A percentile compares a stretch with the other conserved stretches of the same genome.
Conservation (phyloP, 2,888 invertebrate species). For the Anagyrus pseudococci region DNA sequence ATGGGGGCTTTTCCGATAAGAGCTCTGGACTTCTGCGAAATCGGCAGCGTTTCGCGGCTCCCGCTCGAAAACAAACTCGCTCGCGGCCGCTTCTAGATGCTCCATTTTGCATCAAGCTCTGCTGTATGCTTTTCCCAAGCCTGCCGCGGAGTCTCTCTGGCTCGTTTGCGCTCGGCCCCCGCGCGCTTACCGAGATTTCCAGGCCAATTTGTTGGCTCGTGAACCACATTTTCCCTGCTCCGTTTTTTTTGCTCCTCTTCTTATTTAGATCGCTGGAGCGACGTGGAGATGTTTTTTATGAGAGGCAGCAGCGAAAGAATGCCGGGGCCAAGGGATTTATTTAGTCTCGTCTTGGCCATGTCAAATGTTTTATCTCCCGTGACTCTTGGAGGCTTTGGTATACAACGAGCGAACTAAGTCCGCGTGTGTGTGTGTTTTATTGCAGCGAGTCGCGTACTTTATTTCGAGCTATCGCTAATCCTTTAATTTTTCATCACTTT, state of each 20-base stretch:
- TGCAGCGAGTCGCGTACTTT: background rate
- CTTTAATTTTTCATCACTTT: background rate
- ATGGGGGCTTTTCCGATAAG: conserved; percentile 45
- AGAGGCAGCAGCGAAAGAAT: no score
- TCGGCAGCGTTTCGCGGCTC: background rate
- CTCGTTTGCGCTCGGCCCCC: no score
- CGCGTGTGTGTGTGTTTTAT: background rate
- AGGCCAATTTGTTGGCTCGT: no score
- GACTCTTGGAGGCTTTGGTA: background rate
- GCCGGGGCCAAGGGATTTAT: background rate
- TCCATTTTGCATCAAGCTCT: no score
- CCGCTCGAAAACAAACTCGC: conserved; percentile 14
- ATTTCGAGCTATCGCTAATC: background rate
- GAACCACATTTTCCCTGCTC: no score
- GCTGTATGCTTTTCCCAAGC: background rate
- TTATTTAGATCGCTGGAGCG: no score
- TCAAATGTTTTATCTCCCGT: background rate
- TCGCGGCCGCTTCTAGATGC: background rate
- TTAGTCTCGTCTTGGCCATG: conserved; percentile 1
- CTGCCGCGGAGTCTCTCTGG: background rate
- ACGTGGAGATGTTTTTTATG: no score
- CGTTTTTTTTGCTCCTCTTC: no score
- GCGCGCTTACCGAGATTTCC: no score
- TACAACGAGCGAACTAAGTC: background rate
- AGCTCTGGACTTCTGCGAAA: conserved; percentile 28